phyloP scores from a whole-genome alignment of 2,113 vertebrate genomes.

The Bufo gargarizans region DNA sequence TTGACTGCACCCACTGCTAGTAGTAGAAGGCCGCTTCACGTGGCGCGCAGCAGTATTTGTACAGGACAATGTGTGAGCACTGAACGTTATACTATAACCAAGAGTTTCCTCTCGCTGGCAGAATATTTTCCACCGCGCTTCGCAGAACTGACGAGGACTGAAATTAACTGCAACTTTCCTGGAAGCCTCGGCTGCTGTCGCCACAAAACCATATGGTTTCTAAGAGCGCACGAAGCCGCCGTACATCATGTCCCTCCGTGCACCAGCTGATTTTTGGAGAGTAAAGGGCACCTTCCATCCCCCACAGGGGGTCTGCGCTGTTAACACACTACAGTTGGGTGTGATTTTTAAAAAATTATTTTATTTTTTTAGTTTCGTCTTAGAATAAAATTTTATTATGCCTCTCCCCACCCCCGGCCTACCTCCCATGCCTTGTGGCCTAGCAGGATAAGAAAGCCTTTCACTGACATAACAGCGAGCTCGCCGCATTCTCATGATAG shows the following conservation, averaged over 20 bases:
- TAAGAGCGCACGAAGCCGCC: background rate
- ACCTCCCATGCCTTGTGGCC: background rate
- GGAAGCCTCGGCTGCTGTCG: background rate
- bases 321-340: background rate
- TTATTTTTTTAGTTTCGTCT: background rate
- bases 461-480: background rate
- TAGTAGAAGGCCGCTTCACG: background rate
- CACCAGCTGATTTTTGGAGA: background rate
- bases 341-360: too few relatives aligned
- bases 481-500: background rate
- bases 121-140: conserved; percentile 38
- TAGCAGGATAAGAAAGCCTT: background rate
- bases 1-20: background rate
- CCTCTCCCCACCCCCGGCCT: background rate
- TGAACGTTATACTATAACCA: conserved; percentile 31
- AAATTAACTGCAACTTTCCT: conserved; percentile 30
- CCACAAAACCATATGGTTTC: background rate
- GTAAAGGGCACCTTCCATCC: background rate
- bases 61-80: conserved; percentile 11
- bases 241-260: background rate
- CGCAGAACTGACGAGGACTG: conserved; percentile 17
- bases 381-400: background rate
- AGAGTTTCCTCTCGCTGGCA: conserved; percentile 35
- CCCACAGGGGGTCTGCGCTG: background rate
- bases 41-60: background rate